A percentile compares a stretch with the other conserved stretches of the same genome.
Conservation (phyloP, 2,797 vertebrate species). For the Notamacropus eugenii region DNA sequence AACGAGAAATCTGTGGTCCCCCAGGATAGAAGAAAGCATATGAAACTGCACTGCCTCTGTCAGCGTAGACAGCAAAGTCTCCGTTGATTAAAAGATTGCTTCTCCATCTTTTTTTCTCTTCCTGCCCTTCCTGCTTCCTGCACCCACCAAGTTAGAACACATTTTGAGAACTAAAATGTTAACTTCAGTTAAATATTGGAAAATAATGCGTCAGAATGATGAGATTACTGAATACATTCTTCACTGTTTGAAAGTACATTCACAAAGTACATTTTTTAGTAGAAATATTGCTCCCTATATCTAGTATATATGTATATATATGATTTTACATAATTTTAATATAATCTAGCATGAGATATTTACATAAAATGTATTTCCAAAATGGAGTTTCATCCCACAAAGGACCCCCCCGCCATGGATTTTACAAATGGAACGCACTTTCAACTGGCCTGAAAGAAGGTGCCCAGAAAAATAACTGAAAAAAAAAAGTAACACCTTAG, state of each 20-base stretch:
- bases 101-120: background rate
- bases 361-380: conserved; percentile 42
- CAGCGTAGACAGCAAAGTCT: background rate
- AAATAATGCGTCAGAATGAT: conserved; percentile 24
- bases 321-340: background rate
- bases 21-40: background rate
- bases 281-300: conserved; percentile 14
- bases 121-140: background rate
- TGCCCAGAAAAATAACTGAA: conserved; percentile 64
- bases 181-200: conserved; percentile 34
- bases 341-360: background rate
- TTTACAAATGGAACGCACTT: conserved; percentile 41
- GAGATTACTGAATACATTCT: background rate
- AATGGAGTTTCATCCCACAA: conserved; percentile 35
- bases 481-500: conserved; percentile 65
- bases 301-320: background rate
- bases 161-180: background rate
- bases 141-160: conserved; percentile 25
- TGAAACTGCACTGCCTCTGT: background rate
- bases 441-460: conserved; percentile 61
- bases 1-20: conserved; percentile 17
- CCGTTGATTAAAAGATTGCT: background rate
- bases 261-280: background rate
- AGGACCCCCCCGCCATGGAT: background rate
- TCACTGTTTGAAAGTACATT: background rate